These are phyloP conservation scores for Drosophila obscura DNA, from an alignment of 1,140 invertebrate genomes.

Conservation along the genomic window DNA sequence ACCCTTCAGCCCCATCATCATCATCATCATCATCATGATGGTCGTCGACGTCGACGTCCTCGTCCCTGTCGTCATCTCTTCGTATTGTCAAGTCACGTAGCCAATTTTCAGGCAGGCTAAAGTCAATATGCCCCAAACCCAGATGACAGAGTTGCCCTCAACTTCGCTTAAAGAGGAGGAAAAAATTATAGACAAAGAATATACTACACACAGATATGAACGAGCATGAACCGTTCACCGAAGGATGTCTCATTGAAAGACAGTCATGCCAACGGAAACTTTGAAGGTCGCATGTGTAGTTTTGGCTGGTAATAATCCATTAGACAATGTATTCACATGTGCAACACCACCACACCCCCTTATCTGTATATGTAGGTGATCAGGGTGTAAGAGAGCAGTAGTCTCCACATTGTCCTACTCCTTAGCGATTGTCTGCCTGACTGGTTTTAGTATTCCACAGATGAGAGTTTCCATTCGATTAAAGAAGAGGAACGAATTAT, in stretches of 20 bases:
- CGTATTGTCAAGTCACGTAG: conserved; percentile 78
- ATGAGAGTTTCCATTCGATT: conserved; percentile 17
- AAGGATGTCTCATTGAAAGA: background rate
- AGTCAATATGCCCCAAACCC: conserved; percentile 72
- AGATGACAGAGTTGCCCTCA: conserved; percentile 20
- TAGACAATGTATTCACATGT: too few relatives aligned
- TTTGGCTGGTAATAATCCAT: too few relatives aligned
- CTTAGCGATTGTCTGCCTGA: too few relatives aligned
- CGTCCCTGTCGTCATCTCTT: conserved; percentile 40
- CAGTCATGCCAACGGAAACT: too few relatives aligned
- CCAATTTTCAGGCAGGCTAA: conserved; percentile 71
- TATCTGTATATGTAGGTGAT: too few relatives aligned
- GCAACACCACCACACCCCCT: too few relatives aligned
- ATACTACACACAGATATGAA: conserved; percentile 8
- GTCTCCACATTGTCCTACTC: too few relatives aligned
- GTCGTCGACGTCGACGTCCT: conserved; percentile 12
- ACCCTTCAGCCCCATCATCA: conserved; percentile 9
- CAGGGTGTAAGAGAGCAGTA: too few relatives aligned
- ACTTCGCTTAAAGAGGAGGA: conserved; percentile 13
- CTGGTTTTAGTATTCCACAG: conserved; percentile 9
- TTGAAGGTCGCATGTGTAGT: too few relatives aligned
- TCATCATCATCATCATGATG: conserved; percentile 41
- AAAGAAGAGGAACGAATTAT: conserved; percentile 2
- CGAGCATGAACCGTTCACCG: too few relatives aligned
- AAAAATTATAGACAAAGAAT: conserved; percentile 19